These are phyloP conservation scores for Aldrovandia affinis DNA, from an alignment of 2,797 vertebrate genomes.

Conservation along the genomic window DNA sequence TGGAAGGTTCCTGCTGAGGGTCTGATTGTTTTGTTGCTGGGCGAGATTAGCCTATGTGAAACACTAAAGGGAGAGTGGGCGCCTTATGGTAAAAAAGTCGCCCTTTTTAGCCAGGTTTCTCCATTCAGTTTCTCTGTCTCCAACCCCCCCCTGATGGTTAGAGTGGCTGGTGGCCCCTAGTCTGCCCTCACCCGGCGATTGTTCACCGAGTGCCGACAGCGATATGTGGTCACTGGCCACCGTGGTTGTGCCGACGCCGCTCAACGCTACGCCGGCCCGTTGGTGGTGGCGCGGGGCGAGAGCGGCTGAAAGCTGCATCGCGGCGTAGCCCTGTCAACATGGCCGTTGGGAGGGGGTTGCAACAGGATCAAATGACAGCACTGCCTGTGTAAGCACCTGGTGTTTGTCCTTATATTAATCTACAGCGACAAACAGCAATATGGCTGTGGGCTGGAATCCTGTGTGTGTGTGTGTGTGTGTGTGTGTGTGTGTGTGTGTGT, in stretches of 20 bases:
- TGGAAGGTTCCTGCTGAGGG: neutral
- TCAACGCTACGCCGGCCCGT: neutral
- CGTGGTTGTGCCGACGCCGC: too few species aligned
- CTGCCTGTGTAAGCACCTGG: neutral
- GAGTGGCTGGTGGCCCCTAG: neutral
- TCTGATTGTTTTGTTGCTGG: neutral
- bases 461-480: neutral
- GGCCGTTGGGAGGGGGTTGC: neutral
- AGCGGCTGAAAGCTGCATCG: neutral
- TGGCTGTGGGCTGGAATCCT: neutral
- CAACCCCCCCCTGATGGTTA: neutral
- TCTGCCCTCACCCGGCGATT: neutral
- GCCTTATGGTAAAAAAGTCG: neutral
- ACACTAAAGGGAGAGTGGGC: neutral
- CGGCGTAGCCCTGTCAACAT: neutral
- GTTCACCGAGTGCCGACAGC: neutral
- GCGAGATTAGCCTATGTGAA: neutral
- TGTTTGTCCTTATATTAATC: slow-evolving; percentile 8
- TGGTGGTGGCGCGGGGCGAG: neutral
- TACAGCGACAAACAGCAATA: neutral
- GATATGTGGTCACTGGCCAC: neutral
- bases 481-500: neutral
- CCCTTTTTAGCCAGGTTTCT: slow-evolving; percentile 1
- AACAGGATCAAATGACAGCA: neutral
- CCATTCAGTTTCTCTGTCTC: neutral